phyloP scores from a whole-genome alignment of 1,140 invertebrate species.

The Neodiprion virginianus region DNA sequence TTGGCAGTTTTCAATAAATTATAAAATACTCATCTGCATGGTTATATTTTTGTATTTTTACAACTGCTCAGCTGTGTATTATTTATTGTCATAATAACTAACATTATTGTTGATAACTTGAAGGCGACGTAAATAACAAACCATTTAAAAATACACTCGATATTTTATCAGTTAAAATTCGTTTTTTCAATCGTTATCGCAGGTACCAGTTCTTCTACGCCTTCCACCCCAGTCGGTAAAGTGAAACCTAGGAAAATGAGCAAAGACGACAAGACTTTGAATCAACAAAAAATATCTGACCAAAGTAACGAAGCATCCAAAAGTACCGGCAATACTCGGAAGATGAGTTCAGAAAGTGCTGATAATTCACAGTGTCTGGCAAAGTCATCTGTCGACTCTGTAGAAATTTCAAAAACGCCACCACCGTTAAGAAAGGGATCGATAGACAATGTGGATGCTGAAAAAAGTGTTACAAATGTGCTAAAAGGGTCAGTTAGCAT shows the following conservation, averaged over 20 bases:
- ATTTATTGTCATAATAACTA: background rate
- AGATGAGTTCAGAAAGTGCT: slow-evolving; percentile 8
- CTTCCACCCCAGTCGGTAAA: slow-evolving; percentile 52
- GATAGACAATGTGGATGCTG: background rate
- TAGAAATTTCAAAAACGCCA: slow-evolving; percentile 25
- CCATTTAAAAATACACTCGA: background rate
- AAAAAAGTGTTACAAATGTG: background rate
- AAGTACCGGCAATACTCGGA: background rate
- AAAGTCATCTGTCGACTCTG: slow-evolving; percentile 33
- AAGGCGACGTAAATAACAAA: background rate
- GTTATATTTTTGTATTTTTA: background rate
- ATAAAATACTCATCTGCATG: background rate
- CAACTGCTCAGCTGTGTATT: background rate
- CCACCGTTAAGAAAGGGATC: background rate
- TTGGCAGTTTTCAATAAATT: background rate
- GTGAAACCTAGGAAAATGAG: slow-evolving; percentile 51
- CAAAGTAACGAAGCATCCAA: slow-evolving; percentile 20
- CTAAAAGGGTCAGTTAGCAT: background rate
- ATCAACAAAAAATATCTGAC: slow-evolving; percentile 44
- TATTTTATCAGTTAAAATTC: background rate
- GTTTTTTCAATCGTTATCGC: slow-evolving; percentile 17
- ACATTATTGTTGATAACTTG: background rate
- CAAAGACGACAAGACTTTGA: slow-evolving; percentile 53
- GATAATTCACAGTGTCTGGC: slow-evolving; percentile 16
- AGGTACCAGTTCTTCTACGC: slow-evolving; percentile 48